A percentile compares a stretch with the other conserved stretches of the same genome.
Conservation (phyloP, 1,140 invertebrate genomes). For the Drosophila tropicalis region DNA sequence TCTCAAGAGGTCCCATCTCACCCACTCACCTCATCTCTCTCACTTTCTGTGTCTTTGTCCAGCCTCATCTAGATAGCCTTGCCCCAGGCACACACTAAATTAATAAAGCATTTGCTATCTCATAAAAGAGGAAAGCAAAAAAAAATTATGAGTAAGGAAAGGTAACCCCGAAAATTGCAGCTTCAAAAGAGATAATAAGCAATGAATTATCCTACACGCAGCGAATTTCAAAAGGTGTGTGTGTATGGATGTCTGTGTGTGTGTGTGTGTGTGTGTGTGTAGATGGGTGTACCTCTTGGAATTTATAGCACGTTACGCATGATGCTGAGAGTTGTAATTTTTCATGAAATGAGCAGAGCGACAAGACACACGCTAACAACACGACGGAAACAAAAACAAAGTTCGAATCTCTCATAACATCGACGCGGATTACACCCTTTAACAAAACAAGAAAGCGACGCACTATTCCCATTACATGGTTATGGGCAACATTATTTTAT, state of each 20-base stretch:
- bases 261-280: constrained; percentile 13
- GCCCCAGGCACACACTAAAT: constrained; percentile 73
- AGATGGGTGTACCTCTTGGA: constrained; percentile 37
- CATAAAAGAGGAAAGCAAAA: constrained; percentile 22
- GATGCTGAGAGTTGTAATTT: constrained; percentile 80
- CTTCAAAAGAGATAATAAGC: constrained; percentile 78
- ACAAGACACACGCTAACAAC: constrained; percentile 24
- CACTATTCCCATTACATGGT: too few species aligned
- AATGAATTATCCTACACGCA: constrained; percentile 81
- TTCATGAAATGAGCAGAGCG: constrained; percentile 62
- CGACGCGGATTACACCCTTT: not conserved
- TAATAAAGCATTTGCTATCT: constrained; percentile 80
- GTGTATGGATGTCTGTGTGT: constrained; percentile 10
- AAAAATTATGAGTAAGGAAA: constrained; percentile 45
- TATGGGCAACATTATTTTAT: too few species aligned
- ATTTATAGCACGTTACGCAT: constrained; percentile 75
- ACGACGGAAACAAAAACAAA: constrained; percentile 30
- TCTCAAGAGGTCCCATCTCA: constrained; percentile 2
- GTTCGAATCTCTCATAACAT: not conserved
- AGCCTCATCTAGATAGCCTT: constrained; percentile 25
- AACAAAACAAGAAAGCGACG: not conserved
- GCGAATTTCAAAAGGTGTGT: constrained; percentile 69
- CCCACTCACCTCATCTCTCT: not conserved
- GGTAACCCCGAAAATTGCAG: constrained; percentile 67
- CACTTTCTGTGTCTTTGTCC: too few species aligned